These are phyloP conservation scores for Tipula lateralis DNA, from an alignment of 2,888 invertebrate genomes.

Conservation along the genomic window DNA sequence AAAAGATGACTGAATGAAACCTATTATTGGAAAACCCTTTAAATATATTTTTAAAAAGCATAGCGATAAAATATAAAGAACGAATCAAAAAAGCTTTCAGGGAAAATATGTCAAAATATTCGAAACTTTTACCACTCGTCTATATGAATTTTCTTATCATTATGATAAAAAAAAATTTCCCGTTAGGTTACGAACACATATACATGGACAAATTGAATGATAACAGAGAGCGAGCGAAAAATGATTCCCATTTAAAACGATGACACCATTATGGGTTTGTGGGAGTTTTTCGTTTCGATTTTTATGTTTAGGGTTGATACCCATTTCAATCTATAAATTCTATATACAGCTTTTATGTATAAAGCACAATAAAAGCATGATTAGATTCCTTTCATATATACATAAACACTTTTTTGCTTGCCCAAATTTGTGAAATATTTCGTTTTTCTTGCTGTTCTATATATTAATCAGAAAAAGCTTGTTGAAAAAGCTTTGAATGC, in stretches of 20 bases:
- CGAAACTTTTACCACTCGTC: not conserved
- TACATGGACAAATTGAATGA: not conserved
- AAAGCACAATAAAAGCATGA: not conserved
- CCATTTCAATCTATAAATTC: not conserved
- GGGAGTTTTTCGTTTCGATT: not conserved
- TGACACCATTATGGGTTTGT: not conserved
- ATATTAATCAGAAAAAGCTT: not conserved
- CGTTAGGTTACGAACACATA: not conserved
- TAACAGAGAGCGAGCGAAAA: not conserved
- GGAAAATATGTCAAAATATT: conserved; percentile 11
- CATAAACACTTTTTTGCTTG: not conserved
- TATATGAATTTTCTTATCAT: not conserved
- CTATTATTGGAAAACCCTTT: too few relatives aligned
- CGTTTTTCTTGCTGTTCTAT: not conserved
- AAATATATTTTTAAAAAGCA: not conserved
- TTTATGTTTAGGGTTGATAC: conserved; percentile 11
- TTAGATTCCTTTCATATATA: not conserved
- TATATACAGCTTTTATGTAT: not conserved
- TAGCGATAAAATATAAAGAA: not conserved
- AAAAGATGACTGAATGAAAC: too few relatives aligned
- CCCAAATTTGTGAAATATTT: not conserved
- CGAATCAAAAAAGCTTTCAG: not conserved
- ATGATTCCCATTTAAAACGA: not conserved
- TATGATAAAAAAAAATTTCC: not conserved
- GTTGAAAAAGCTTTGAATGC: not conserved